Percentiles rank a stretch among this genome's conserved stretches.
phyloP scores from a whole-genome alignment of 2,888 invertebrate species.

The Cephus rjabovi region DNA sequence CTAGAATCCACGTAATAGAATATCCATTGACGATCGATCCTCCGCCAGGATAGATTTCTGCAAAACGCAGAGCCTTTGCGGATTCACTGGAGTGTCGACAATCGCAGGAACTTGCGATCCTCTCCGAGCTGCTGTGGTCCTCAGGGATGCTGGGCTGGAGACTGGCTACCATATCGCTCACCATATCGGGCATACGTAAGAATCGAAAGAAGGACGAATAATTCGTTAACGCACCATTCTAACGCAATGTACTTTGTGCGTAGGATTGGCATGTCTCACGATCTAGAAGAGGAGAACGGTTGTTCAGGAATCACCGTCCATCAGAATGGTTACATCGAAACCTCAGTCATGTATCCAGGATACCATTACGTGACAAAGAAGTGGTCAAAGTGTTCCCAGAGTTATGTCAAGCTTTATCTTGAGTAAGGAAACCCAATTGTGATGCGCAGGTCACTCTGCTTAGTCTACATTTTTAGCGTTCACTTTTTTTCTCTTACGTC shows the following conservation, averaged over 20 bases:
- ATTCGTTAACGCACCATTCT: neutral
- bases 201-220: neutral
- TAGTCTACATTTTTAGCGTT: neutral
- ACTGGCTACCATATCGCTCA: slow-evolving; percentile 72
- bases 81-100: slow-evolving; percentile 69
- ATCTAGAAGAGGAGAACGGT: slow-evolving; percentile 48
- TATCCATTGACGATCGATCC: slow-evolving; percentile 15
- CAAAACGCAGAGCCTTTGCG: slow-evolving; percentile 52
- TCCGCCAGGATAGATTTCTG: slow-evolving; percentile 61
- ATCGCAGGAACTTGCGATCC: slow-evolving; percentile 71
- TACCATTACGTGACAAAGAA: slow-evolving; percentile 58
- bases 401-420: slow-evolving; percentile 68
- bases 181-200: slow-evolving; percentile 72
- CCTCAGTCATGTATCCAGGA: slow-evolving; percentile 59
- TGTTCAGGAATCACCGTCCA: slow-evolving; percentile 43
- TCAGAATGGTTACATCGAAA: slow-evolving; percentile 41
- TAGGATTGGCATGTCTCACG: slow-evolving; percentile 60
- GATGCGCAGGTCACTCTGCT: neutral
- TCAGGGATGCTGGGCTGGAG: slow-evolving; percentile 70
- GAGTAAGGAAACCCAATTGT: slow-evolving; percentile 64
- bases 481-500: slow-evolving; percentile 11
- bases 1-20: neutral
- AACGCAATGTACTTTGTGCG: neutral
- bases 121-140: slow-evolving; percentile 68
- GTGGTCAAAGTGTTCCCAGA: slow-evolving; percentile 70